Base-by-base conservation (phyloP, 2,888 invertebrate species). In the Thera britannica region DNA sequence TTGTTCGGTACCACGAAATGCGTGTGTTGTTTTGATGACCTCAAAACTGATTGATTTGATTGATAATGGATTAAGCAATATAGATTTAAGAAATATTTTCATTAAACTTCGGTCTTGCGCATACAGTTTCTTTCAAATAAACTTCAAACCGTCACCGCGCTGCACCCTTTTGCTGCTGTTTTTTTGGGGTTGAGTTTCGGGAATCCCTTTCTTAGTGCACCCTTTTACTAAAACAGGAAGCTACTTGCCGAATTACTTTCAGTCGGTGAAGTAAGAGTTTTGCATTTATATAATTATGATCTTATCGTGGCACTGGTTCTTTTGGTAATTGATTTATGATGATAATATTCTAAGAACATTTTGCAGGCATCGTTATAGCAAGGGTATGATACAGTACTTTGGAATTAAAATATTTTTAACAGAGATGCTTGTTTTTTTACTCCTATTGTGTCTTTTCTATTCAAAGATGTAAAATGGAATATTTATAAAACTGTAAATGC, bases 381-480 rank as follows among this genome's bases (percentile, higher is more conserved):
- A 0, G 7, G 6, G 41, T 12, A 12, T 51, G 51, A 51, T 12
- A 2, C 5, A 2, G 51, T 41, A 8, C 38, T 56, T 0, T 49
- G 46, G 56, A 48, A 62, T 62, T 48, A 5, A 62, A 62, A 57
- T 35, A 62, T 56, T 61, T 44, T 62, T 6, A 46, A 61, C 57
- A 54, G 51, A 59, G 12, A 35, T 57, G 58, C 52, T 51, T 23
- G 35, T 62, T 65, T 65, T 65, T 62, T 49, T 65, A 69, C 58
- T 62, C 34, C 48, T 46, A 65, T 62, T 59, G 62, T 64, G 36
- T 44, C n/a, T 55, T 59, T 60, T 44, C 61, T 46, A 36, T 51
- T 69, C 49, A 58, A 54, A 68, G 56, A 52, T 62, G 51, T 65
- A 58, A 56, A 55, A 59, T 62, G 58, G 54, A 58, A 64, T 65